Percentiles rank a stretch among this genome's conserved stretches.
Evolutionary conservation across 1,140 invertebrate genomes (phyloP).

Genomic region (Drosophila orosa): DNA sequence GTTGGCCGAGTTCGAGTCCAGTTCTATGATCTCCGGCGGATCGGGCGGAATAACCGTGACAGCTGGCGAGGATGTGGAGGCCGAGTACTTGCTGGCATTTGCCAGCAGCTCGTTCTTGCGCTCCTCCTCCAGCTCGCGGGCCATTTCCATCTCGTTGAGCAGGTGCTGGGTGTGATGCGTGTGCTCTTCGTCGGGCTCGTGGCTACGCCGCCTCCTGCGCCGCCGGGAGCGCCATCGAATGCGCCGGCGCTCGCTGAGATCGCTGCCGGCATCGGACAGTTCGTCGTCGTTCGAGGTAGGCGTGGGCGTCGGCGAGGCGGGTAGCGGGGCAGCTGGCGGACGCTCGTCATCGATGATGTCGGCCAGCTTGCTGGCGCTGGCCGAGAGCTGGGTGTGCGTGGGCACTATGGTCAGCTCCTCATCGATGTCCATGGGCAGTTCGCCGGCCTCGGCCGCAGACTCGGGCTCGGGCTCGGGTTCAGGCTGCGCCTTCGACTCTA

Average conservation of each 20-base stretch:
- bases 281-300: slow-evolving; percentile 71
- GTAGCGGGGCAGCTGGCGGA: slow-evolving; percentile 75
- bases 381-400: slow-evolving; percentile 70
- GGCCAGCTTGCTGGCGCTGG: slow-evolving; percentile 61
- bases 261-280: slow-evolving; percentile 49
- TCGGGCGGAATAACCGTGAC: slow-evolving; percentile 75
- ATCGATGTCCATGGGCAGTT: slow-evolving; percentile 80
- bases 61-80: slow-evolving; percentile 76
- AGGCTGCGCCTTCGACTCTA: background rate
- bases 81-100: slow-evolving; percentile 75
- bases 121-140: slow-evolving; percentile 73
- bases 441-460: slow-evolving; percentile 55
- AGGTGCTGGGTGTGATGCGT: slow-evolving; percentile 80
- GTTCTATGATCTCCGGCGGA: slow-evolving; percentile 79
- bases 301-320: slow-evolving; percentile 74
- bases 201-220: slow-evolving; percentile 50
- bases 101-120: slow-evolving; percentile 76
- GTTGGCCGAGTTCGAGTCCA: slow-evolving; percentile 78
- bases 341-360: slow-evolving; percentile 74
- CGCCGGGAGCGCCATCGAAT: slow-evolving; percentile 56
- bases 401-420: slow-evolving; percentile 78
- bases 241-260: slow-evolving; percentile 51
- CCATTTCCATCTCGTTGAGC: slow-evolving; percentile 78
- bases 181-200: slow-evolving; percentile 68
- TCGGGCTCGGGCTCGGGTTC: slow-evolving; percentile 11